These are phyloP conservation scores for Drosophila repletoides DNA, from an alignment of 1,140 invertebrate genomes.

Conservation along the genomic window DNA sequence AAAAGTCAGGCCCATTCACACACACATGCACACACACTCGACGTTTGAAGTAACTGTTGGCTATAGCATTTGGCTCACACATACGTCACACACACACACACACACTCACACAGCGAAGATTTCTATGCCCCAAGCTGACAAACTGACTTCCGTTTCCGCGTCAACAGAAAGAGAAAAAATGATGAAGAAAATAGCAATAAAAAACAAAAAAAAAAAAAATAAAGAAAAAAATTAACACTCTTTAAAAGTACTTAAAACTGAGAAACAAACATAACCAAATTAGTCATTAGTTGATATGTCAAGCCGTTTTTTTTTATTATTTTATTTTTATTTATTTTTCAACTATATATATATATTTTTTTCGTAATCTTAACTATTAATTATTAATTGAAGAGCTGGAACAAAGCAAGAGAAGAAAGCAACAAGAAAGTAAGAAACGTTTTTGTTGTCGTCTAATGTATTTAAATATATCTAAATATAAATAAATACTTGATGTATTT, in stretches of 20 bases:
- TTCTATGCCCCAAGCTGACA: constrained; percentile 62
- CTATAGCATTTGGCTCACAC: constrained; percentile 45
- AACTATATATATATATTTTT: constrained; percentile 16
- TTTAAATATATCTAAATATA: constrained; percentile 11
- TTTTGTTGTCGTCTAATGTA: constrained; percentile 19
- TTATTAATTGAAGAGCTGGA: constrained; percentile 21
- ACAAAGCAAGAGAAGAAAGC: constrained; percentile 10
- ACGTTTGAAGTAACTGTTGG: constrained; percentile 30
- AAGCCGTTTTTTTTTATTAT: constrained; percentile 49
- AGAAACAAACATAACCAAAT: constrained; percentile 77
- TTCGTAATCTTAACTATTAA: constrained; percentile 56
- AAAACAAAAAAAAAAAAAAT: constrained; percentile 24
- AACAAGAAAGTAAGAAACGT: constrained; percentile 3
- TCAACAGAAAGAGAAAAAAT: constrained; percentile 13
- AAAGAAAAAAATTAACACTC: constrained; percentile 12
- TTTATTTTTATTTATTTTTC: constrained; percentile 45
- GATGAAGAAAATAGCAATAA: constrained; percentile 11
- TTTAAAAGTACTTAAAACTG: constrained; percentile 37
- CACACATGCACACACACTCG: constrained; percentile 6
- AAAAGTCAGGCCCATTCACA: constrained; percentile 29
- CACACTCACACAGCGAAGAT: constrained; percentile 19
- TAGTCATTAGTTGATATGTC: constrained; percentile 77
- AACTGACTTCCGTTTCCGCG: constrained; percentile 80
- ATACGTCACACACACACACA: constrained; percentile 3
- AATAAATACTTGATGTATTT: constrained; percentile 27